Conservation (phyloP, 2,888 invertebrate genomes). For the Cataglyphis albicans region DNA sequence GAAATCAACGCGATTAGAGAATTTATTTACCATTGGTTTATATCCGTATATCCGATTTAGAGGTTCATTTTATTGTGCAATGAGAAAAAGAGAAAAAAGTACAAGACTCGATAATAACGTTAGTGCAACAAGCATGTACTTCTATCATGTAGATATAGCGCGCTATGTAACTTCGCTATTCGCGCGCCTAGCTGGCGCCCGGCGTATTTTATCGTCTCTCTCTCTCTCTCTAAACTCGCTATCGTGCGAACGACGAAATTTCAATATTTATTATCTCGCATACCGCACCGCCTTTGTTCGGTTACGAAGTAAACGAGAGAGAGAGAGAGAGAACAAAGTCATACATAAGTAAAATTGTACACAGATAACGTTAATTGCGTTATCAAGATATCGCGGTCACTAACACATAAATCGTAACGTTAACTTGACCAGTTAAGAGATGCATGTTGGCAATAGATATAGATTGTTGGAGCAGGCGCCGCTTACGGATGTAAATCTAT, state of each 20-base stretch:
- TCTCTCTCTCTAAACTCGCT: conserved; percentile 69
- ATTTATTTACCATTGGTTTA: no score
- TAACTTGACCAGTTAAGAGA: neutral
- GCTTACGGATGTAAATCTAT: conserved; percentile 65
- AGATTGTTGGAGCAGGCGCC: conserved; percentile 57
- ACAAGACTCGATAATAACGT: conserved; percentile 54
- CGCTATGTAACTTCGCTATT: conserved; percentile 71
- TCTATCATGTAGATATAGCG: conserved; percentile 66
- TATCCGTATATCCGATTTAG: no score
- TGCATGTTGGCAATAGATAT: neutral
- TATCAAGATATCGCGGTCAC: neutral
- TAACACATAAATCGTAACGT: neutral
- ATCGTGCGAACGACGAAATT: conserved; percentile 72
- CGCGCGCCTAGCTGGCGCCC: conserved; percentile 81
- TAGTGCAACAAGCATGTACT: conserved; percentile 69
- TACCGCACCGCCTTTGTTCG: conserved; percentile 15
- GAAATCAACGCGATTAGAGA: no score
- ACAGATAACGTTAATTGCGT: neutral
- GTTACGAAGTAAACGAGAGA: neutral
- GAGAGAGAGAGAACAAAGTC: neutral
- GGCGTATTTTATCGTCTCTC: conserved; percentile 76
- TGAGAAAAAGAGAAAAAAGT: neutral
- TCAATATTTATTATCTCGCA: conserved; percentile 75
- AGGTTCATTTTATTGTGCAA: no score
- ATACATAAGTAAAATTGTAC: conserved; percentile 7